Conservation (phyloP, 2,113 vertebrate genomes). For the Cynocephalus volans region DNA sequence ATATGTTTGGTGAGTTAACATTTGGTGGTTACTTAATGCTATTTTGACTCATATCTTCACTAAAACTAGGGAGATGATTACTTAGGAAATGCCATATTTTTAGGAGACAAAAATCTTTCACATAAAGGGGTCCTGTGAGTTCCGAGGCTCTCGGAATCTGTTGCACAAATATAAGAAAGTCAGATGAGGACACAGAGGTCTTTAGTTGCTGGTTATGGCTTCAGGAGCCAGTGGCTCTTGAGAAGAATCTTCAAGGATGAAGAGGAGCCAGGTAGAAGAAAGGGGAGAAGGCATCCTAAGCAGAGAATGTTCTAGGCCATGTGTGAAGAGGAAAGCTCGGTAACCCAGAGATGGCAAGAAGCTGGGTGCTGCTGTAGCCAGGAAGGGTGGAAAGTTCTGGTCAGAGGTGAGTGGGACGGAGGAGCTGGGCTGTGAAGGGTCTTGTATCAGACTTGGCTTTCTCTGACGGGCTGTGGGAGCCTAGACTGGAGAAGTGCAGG, state of each 20-base stretch:
- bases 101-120: constrained; percentile 8
- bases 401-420: too few relatives aligned
- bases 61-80: background rate
- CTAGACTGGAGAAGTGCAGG: background rate
- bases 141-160: background rate
- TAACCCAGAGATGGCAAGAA: background rate
- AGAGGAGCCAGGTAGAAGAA: background rate
- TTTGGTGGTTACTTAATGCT: background rate
- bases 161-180: constrained; percentile 28
- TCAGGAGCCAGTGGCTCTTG: background rate
- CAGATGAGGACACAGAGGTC: background rate
- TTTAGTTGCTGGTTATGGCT: background rate
- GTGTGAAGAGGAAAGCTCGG: background rate
- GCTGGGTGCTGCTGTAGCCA: background rate
- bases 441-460: background rate
- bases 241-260: background rate
- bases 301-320: background rate
- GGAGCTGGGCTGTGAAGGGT: background rate
- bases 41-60: background rate
- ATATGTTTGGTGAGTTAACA: background rate
- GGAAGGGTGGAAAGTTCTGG: background rate
- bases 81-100: background rate
- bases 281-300: background rate
- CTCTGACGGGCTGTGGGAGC: background rate
- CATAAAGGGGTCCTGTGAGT: background rate